Evolutionary conservation across 1,140 invertebrate species (phyloP), one percentile per base, ranked within the genome.

Genomic region (Pollicipes pollicipes): DNA sequence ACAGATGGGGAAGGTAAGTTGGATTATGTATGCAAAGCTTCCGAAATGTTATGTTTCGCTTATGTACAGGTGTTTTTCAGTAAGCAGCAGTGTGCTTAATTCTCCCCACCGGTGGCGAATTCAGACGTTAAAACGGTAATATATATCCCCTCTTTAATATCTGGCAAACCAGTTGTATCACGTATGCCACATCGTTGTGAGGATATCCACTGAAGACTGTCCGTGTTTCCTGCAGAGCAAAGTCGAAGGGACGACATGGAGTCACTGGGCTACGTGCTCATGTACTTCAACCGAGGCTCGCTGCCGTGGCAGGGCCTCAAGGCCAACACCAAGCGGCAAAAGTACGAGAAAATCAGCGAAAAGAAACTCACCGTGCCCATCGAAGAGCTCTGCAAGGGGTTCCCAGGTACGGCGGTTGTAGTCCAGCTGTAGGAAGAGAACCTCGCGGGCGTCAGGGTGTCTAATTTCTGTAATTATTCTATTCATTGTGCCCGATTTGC

Each of bases 321-420:
- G 81, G 94, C 93, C 72, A 91, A 90, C 68, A 97, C 89, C 21
- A 97, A 97, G 82, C 94, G 94, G 80, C 93, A 97, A 79, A 97
- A 97, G 78, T 97, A 97, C 81, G 94, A 97, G 80, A 92, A 94
- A 81, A 97, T 97, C 78, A 95, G 91, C 81, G 94, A 97, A 81
- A 95, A 96, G 82, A 97, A 97, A 83, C 96, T 97, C 93, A 93
- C 93, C 30, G 96, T 93, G 26, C 90, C 93, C 58, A 90, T 96
- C 72, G 93, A 96, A 85, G 87, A 91, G 74, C 84, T 97, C 71
- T 96, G 93, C 84, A 95, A 93, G 84, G 89, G 83, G 72, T 85
- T 84, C 76, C 83, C 84, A 69, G 78, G 83, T 85, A 79, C 79
- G 76, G 4, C 16, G 32, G 32, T 35, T 35, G 32, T 35, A 35